Evolutionary conservation across 2,888 invertebrate genomes (phyloP).

Genomic region (Congeria kusceri): DNA sequence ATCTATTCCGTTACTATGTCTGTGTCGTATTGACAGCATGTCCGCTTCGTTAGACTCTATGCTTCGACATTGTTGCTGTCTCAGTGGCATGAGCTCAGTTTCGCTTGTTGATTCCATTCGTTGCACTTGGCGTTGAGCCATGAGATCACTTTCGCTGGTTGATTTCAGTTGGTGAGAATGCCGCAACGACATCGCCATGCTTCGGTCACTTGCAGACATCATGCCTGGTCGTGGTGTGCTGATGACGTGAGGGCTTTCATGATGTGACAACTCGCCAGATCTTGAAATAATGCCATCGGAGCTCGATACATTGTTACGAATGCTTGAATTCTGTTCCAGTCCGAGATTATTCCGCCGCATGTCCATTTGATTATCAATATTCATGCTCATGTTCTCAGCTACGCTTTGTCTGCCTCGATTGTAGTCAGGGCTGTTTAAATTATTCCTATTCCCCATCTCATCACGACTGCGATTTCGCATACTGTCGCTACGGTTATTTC

Average conservation of each 20-base stretch:
- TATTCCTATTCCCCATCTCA: constrained; percentile 44
- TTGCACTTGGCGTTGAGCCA: neutral
- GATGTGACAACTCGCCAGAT: neutral
- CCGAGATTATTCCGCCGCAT: constrained; percentile 36
- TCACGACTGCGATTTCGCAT: constrained; percentile 45
- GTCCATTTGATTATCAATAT: constrained; percentile 25
- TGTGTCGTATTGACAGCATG: neutral
- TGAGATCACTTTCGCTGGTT: neutral
- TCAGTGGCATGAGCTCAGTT: neutral
- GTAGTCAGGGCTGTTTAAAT: constrained; percentile 51
- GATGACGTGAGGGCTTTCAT: neutral
- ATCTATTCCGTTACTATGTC: neutral
- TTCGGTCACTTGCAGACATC: too few species aligned
- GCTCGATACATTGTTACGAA: neutral
- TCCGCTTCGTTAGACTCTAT: neutral
- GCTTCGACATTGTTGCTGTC: neutral
- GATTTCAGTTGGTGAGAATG: neutral
- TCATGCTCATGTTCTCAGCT: constrained; percentile 45
- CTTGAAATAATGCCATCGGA: neutral
- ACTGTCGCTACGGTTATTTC: constrained; percentile 43
- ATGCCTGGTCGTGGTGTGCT: too few species aligned
- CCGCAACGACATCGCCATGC: neutral
- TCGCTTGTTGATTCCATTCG: neutral
- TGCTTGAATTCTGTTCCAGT: constrained; percentile 41
- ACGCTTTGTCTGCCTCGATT: constrained; percentile 40